Evolutionary conservation across 2,797 vertebrate species (phyloP), one percentile per base, ranked within the genome.

Genomic region (Enteromius fasciolatus): DNA sequence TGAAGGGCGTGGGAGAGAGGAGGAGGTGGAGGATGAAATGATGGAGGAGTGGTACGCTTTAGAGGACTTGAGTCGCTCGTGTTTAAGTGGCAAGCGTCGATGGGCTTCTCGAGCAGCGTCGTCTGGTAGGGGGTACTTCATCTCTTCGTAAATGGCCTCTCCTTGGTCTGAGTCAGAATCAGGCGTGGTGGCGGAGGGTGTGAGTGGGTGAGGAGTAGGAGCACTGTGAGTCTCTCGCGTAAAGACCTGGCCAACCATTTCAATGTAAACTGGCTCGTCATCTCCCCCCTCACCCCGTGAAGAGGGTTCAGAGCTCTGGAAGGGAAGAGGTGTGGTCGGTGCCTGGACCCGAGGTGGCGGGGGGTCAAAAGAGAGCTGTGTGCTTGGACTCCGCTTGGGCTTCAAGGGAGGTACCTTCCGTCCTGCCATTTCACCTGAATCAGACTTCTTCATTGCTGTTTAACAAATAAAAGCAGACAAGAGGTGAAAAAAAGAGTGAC

Each of bases 101-200:
- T 94, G 94, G 69, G 92, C 89, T 39, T 90, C 90, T 2, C 90
- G 86, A 81, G 69, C 61, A 0, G 41, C 12, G 18, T 97, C 93
- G 63, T 97, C 96, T 0, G 94, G 92, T 78, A 93, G 91, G 0
- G 96, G 96, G 86, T 97, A 97, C 87, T 97, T 97, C 97, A 98
- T 98, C 91, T 98, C 97, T 89, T 97, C 97, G 1, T 98, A 98
- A 79, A 98, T 98, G 70, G 97, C 97, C 91, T 97, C 97, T 1
- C 96, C 96, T 91, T 96, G 96, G 83, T 97, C 97, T 0, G 96
- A 97, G 90, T 98, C 97, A 0, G 96, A 97, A 83, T 97, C 97
- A 0, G 94, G 94, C 0, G 94, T 96, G 64, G 94, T 90, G 87
- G 93, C 91, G 39, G 93, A 94, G 0, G 91, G 91, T 3, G 94